Base-by-base conservation (phyloP, 1,140 invertebrate species). In the Chironomus tepperi region DNA sequence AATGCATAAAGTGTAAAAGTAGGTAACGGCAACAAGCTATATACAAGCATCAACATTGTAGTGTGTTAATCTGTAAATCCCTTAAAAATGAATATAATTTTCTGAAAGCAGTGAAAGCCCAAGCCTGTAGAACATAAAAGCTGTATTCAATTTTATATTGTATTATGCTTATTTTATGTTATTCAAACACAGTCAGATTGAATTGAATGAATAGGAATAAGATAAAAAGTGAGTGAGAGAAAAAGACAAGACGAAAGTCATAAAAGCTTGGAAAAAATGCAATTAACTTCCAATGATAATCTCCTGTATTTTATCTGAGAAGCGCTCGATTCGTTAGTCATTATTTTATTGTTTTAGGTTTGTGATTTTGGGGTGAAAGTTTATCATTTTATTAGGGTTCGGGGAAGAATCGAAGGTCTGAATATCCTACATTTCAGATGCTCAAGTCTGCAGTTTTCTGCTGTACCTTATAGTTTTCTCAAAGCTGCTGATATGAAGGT, bases 131-230 rank as follows among this genome's bases (percentile, higher is more conserved):
- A 57, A n/a, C 47, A 57, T 57, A 57, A 57, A 57, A 57, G 24
- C n/a, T 57, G 47, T 57, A 57, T 57, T 57, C 47, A 57, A 57
- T 57, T 57, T 57, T 57, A 57, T n/a, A n/a, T 57, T 57, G 8
- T 47, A n/a, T 57, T 57, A 57, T 57, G 10, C 47, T 57, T 57
- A 34, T 34, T 34, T 34, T 34, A 34, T 34, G 47, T 57, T 57
- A 57, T 57, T 57, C 47, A 12, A 57, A n/a, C n/a, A 5, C 47
- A 57, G 47, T 57, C 47, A 57, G 47, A 57, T 57, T 57, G 47
- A 57, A 57, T 57, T 57, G 47, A 57, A 57, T 57, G 47, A 57
- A 57, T 12, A n/a, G n/a, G 12, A 5, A 34, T 34, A 34, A 34
- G 24, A 34, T 34, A 34, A 34, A n/a, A n/a, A n/a, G n/a, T n/a